Base-by-base conservation (phyloP, 2,888 invertebrate species). In the Epinotia brunnichana region DNA sequence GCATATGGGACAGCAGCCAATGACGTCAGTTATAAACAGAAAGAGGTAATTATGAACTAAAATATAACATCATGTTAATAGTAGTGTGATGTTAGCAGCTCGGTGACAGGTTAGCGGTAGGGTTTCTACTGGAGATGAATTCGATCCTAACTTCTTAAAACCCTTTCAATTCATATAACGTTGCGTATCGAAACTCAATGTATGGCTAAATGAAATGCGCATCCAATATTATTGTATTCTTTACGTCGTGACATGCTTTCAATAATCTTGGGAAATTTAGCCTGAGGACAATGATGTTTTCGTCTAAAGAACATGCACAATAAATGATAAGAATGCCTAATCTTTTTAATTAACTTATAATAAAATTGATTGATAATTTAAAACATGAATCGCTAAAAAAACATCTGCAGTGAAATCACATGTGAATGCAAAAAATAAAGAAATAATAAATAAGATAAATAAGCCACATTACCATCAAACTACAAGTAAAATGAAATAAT, bases 341-440 rank as follows among this genome's bases (percentile, higher is more conserved):
- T 48, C 9, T 56, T 77, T 80, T 41, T 51, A 61, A 35, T 63
- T 57, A 39, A 59, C 51, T 56, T n/a, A 51, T 17, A 53, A 48
- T 56, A 51, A 21, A 53, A 39, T 56, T 15, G 39, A 48, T 63
- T 59, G 61, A 72, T 72, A 62, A 64, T 64, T 72, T 81, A 81
- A 84, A 88, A 89, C 88, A 91, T 91, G 91, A 90, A 90, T 88
- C 88, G 88, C 89, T 87, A 88, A 86, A 84, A 86, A 87, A 86
- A 88, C 86, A 87, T 87, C 87, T 90, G 92, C 91, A 90, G 93
- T 92, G 93, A 93, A 92, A 92, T 93, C 93, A 93, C 93, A 93
- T 93, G 93, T 93, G 92, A 93, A 92, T 92, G 92, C 91, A 91
- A 91, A 88, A 86, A 85, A 87, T 86, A 85, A 82, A 79, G 73